Percentiles rank a stretch among this genome's conserved stretches.
Conservation (phyloP, 2,797 vertebrate species). For the Danio kyathit region DNA sequence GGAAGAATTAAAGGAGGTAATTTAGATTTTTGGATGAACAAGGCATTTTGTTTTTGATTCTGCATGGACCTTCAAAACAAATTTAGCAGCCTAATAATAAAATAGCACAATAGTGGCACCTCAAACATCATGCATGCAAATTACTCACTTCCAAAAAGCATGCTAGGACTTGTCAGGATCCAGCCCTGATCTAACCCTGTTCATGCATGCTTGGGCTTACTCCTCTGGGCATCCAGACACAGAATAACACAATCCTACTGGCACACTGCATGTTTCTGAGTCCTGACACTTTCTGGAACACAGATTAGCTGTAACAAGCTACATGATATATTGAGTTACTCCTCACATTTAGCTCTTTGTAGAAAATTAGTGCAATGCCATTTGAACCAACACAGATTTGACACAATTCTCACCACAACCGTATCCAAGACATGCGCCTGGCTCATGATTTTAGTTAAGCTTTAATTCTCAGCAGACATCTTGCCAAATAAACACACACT, state of each 20-base stretch:
- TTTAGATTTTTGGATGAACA: too few relatives aligned
- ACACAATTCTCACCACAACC: not conserved
- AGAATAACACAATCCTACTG: slow-evolving; percentile 4
- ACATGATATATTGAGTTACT: slow-evolving; percentile 33
- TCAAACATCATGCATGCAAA: slow-evolving; percentile 1
- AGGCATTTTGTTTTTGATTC: too few relatives aligned
- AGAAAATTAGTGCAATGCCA: not conserved
- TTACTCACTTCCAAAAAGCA: slow-evolving; percentile 22
- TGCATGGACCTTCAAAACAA: too few relatives aligned
- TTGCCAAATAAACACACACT: not conserved
- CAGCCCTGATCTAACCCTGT: slow-evolving; percentile 23
- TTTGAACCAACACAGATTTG: not conserved
- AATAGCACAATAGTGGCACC: not conserved
- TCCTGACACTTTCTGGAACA: not conserved
- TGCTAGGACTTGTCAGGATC: slow-evolving; percentile 13
- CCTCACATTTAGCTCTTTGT: slow-evolving; percentile 6
- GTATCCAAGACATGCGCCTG: slow-evolving; percentile 6
- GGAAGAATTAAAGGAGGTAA: too few relatives aligned
- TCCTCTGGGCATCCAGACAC: slow-evolving; percentile 20
- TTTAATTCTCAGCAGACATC: slow-evolving; percentile 35
- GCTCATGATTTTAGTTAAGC: slow-evolving; percentile 46
- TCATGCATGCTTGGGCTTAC: slow-evolving; percentile 30
- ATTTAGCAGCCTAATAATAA: not conserved
- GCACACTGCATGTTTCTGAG: not conserved
- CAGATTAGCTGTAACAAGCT: not conserved